These are phyloP conservation scores for Coleophora deauratella DNA, from an alignment of 2,888 invertebrate genomes.

Conservation along the genomic window DNA sequence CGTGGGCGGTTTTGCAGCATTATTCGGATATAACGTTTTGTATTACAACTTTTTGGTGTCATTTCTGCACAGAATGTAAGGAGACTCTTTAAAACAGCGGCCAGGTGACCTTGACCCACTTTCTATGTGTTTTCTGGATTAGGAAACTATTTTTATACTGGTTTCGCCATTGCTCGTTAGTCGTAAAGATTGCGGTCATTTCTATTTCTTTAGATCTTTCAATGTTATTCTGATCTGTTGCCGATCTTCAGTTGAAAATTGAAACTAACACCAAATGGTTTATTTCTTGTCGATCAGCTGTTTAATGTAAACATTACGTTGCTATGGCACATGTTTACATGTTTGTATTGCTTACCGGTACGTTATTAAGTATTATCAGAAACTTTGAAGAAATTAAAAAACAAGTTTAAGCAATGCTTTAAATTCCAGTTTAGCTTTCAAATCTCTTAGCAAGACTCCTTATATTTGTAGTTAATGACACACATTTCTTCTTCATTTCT, in stretches of 20 bases:
- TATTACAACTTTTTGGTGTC: constrained; percentile 11
- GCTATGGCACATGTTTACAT: too few species aligned
- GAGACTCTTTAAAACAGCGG: constrained; percentile 18
- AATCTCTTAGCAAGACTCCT: too few species aligned
- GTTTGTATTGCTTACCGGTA: too few species aligned
- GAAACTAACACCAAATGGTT: background rate
- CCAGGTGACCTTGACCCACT: constrained; percentile 62
- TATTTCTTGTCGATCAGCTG: background rate
- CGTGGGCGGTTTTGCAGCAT: constrained; percentile 47
- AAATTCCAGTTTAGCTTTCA: too few species aligned
- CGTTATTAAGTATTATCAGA: too few species aligned
- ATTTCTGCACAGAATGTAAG: constrained; percentile 4
- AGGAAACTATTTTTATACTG: constrained; percentile 11
- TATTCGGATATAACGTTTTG: constrained; percentile 32
- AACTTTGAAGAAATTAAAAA: too few species aligned
- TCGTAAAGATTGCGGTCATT: background rate
- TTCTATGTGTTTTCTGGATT: constrained; percentile 19
- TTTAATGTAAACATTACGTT: background rate
- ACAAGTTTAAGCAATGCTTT: too few species aligned
- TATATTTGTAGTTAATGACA: too few species aligned
- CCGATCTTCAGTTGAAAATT: background rate
- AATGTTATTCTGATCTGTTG: background rate
- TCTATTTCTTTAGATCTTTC: background rate
- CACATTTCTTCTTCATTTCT: too few species aligned
- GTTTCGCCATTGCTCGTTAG: constrained; percentile 5